A percentile compares a stretch with the other conserved stretches of the same genome.
Evolutionary conservation across 2,797 vertebrate species (phyloP).

Genomic region (Takifugu rubripes): DNA sequence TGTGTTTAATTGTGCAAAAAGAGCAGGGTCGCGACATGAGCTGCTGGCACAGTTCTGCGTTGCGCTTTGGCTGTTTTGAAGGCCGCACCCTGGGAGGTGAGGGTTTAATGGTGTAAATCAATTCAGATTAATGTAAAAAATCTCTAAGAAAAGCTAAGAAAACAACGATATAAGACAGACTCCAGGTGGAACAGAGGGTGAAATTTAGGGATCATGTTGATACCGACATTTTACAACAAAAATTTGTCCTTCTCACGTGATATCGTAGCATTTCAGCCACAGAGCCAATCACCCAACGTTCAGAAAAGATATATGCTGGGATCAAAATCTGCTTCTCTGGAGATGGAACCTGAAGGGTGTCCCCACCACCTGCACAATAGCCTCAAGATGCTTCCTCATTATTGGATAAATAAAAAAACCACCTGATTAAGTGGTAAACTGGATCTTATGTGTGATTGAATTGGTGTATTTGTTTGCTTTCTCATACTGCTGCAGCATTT

Average conservation of each 20-base stretch:
- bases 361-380: too few species aligned
- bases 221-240: neutral
- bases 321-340: neutral
- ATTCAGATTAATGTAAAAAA: neutral
- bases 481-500: too few species aligned
- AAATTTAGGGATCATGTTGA: neutral
- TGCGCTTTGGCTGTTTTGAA: neutral
- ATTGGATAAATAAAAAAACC: too few species aligned
- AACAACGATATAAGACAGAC: constrained; percentile 1
- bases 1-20: constrained; percentile 48
- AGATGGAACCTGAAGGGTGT: too few species aligned
- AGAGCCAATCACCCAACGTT: neutral
- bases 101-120: neutral
- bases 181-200: neutral
- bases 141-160: neutral
- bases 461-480: too few species aligned
- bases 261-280: neutral
- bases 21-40: constrained; percentile 28
- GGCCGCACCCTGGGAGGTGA: neutral
- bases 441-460: too few species aligned
- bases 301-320: neutral
- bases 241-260: neutral
- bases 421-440: too few species aligned
- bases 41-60: neutral
- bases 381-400: too few species aligned